These are phyloP conservation scores for Pammene aurita DNA, from an alignment of 2,888 invertebrate genomes.

Conservation along the genomic window DNA sequence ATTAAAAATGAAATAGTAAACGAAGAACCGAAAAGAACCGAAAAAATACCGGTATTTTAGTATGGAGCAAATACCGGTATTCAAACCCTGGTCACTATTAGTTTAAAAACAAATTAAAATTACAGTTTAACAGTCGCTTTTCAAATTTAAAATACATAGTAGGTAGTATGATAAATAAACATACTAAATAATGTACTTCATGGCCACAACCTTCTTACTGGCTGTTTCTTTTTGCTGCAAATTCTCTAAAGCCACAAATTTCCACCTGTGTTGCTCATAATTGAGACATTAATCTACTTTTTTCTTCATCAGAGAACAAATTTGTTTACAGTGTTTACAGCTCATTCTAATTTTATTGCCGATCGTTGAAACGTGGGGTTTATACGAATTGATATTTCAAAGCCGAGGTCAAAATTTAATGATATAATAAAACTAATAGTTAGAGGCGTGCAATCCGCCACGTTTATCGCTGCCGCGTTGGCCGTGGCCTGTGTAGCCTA, in stretches of 20 bases:
- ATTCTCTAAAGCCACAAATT: constrained; percentile 19
- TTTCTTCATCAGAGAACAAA: constrained; percentile 36
- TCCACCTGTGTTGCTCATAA: constrained; percentile 18
- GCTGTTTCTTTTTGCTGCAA: not conserved
- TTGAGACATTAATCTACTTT: constrained; percentile 43
- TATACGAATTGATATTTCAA: constrained; percentile 38
- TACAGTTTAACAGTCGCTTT: no score
- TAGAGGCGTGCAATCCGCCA: constrained; percentile 22
- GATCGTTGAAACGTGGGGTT: constrained; percentile 24
- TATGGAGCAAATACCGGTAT: no score
- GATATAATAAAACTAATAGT: constrained; percentile 36
- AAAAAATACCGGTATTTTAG: no score
- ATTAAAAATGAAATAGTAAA: no score
- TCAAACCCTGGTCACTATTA: no score
- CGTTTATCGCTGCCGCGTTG: constrained; percentile 30
- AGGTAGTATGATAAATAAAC: not conserved
- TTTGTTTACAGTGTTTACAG: constrained; percentile 36
- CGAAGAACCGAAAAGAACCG: no score
- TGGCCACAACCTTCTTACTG: not conserved
- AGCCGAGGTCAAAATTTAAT: constrained; percentile 38
- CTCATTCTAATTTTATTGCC: constrained; percentile 35
- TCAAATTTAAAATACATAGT: not conserved
- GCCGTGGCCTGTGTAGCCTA: constrained; percentile 29
- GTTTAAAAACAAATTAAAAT: no score
- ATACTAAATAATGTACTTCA: not conserved